A percentile compares a stretch with the other conserved stretches of the same genome.
Conservation (phyloP, 2,113 vertebrate genomes). For the Tautogolabrus adspersus region DNA sequence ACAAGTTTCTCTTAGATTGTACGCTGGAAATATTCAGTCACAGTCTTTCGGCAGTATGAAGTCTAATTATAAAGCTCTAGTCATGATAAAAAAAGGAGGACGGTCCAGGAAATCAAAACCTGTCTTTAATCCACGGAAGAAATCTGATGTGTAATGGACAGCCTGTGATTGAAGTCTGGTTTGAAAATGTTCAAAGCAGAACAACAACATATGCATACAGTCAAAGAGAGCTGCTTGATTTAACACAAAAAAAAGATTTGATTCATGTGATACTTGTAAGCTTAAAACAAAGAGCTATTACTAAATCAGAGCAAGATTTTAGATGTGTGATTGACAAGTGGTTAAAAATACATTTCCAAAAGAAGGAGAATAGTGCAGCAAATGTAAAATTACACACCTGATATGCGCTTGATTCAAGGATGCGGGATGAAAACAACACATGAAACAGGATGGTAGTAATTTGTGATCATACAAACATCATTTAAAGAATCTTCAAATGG, state of each 20-base stretch:
- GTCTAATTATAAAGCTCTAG: slow-evolving; percentile 78
- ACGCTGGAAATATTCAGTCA: slow-evolving; percentile 68
- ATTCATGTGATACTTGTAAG: slow-evolving; percentile 71
- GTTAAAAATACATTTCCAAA: slow-evolving; percentile 55
- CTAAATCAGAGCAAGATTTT: slow-evolving; percentile 48
- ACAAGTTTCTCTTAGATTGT: slow-evolving; percentile 35
- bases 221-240: slow-evolving; percentile 80
- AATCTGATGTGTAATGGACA: slow-evolving; percentile 75
- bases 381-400: slow-evolving; percentile 36
- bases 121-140: slow-evolving; percentile 80
- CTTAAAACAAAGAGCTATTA: slow-evolving; percentile 65
- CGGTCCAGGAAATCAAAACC: slow-evolving; percentile 75
- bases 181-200: slow-evolving; percentile 77
- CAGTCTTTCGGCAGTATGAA: slow-evolving; percentile 65
- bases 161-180: slow-evolving; percentile 80
- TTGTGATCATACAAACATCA: slow-evolving; percentile 48
- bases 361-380: slow-evolving; percentile 21
- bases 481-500: slow-evolving; percentile 15
- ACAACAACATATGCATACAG: slow-evolving; percentile 77
- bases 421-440: slow-evolving; percentile 21
- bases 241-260: slow-evolving; percentile 54
- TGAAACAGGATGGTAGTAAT: slow-evolving; percentile 15
- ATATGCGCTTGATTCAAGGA: slow-evolving; percentile 37
- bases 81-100: slow-evolving; percentile 75
- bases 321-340: slow-evolving; percentile 63